Percentiles rank a stretch among this genome's conserved stretches.
phyloP scores from a whole-genome alignment of 2,797 vertebrate species.

The Enoplosus armatus region DNA sequence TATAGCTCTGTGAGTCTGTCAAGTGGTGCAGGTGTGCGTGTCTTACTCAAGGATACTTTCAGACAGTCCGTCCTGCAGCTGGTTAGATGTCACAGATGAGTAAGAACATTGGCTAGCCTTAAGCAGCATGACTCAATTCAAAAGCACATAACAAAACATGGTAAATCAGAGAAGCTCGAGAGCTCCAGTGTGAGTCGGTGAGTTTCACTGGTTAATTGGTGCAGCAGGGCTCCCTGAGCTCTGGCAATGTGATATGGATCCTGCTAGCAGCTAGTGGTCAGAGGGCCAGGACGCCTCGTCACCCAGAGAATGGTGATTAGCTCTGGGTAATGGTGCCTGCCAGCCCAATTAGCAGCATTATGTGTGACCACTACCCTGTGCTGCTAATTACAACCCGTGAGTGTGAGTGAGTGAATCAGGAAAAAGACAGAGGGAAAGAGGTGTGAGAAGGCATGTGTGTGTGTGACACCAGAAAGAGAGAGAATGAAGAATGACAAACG shows the following conservation, averaged over 20 bases:
- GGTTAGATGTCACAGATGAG: not conserved
- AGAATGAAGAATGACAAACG: conserved; percentile 17
- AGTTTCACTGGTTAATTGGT: conserved; percentile 74
- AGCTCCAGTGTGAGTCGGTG: conserved; percentile 29
- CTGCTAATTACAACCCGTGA: conserved; percentile 77
- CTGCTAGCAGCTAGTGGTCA: conserved; percentile 73
- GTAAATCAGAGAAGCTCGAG: conserved; percentile 9
- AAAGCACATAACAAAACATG: conserved; percentile 27
- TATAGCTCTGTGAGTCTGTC: not conserved
- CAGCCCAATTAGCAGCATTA: conserved; percentile 81
- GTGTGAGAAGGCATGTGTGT: conserved; percentile 22
- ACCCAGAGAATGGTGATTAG: conserved; percentile 80
- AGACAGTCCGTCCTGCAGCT: not conserved
- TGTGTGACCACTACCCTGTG: conserved; percentile 78
- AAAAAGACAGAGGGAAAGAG: conserved; percentile 27
- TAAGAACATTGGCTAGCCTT: not conserved
- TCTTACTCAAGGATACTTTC: not conserved
- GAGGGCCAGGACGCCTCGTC: conserved; percentile 70
- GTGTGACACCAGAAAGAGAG: conserved; percentile 22
- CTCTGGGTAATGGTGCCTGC: conserved; percentile 81
- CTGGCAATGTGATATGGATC: conserved; percentile 67
- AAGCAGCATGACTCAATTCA: conserved; percentile 23
- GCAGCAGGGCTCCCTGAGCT: conserved; percentile 57
- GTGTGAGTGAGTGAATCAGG: conserved; percentile 47
- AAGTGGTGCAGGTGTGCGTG: not conserved